These are phyloP conservation scores for Leucophenga varia DNA, from an alignment of 1,140 invertebrate species.

Conservation along the genomic window DNA sequence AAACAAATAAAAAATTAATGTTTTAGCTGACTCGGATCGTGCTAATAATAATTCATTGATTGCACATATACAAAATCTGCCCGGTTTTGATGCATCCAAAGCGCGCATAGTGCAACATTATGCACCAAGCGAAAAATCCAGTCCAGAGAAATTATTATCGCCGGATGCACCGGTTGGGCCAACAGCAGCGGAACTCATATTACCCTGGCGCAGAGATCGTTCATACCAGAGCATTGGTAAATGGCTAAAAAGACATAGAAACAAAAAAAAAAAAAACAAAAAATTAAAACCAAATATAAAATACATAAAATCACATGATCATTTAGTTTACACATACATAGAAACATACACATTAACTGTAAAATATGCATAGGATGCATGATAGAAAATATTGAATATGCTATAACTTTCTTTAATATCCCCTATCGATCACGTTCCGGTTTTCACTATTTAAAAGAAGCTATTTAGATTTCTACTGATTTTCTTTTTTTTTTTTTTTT, in stretches of 20 bases:
- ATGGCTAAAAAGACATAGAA: conserved; percentile 12
- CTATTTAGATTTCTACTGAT: no score
- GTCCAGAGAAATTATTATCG: conserved; percentile 42
- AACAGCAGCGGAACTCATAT: conserved; percentile 70
- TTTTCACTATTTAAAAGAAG: no score
- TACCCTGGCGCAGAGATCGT: conserved; percentile 74
- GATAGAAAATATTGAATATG: no score
- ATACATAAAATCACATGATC: conserved; percentile 4
- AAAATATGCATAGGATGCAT: no score
- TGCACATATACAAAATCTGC: conserved; percentile 66
- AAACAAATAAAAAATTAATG: conserved; percentile 16
- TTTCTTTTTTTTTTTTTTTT: no score
- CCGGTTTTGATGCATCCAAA: conserved; percentile 65
- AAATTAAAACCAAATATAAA: conserved; percentile 19
- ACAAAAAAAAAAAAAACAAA: conserved; percentile 11
- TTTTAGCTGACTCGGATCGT: conserved; percentile 55
- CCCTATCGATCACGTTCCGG: no score
- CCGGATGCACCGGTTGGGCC: conserved; percentile 60
- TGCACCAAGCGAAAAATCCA: conserved; percentile 57
- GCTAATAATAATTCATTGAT: conserved; percentile 66
- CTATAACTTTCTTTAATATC: no score
- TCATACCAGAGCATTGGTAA: conserved; percentile 59
- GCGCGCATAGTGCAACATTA: conserved; percentile 67
- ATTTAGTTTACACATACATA: conserved; percentile 13
- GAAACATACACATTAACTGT: conserved; percentile 15